These are phyloP conservation scores for Halictus quadricinctus DNA, from an alignment of 2,888 invertebrate species.

Conservation along the genomic window DNA sequence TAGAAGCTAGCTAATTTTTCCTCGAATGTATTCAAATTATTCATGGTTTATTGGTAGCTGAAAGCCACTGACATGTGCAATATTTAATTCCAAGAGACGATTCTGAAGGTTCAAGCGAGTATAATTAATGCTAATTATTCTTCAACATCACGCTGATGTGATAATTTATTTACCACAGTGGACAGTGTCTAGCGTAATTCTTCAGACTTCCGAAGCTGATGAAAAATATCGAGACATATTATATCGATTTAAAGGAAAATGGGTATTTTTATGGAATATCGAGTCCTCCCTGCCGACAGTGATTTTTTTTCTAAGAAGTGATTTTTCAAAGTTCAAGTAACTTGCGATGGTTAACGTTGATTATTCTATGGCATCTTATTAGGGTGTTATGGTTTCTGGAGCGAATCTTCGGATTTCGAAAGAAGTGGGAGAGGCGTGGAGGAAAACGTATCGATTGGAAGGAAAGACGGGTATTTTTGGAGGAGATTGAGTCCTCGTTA, in stretches of 20 bases:
- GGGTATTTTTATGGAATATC: neutral
- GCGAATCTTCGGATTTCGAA: neutral
- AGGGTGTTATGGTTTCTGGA: neutral
- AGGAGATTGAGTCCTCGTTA: slow-evolving; percentile 4
- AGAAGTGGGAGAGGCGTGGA: neutral
- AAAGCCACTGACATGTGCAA: neutral
- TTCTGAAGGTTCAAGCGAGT: neutral
- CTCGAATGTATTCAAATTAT: neutral
- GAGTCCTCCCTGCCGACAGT: too few relatives aligned
- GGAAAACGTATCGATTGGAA: neutral
- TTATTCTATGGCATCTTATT: neutral
- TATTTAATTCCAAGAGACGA: neutral
- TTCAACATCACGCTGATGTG: neutral
- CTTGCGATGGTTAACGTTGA: neutral
- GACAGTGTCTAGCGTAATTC: neutral
- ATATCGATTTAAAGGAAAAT: neutral
- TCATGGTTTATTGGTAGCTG: neutral
- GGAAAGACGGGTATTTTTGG: neutral
- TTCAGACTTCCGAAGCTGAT: neutral
- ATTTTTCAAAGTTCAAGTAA: neutral
- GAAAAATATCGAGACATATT: neutral
- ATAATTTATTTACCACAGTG: neutral
- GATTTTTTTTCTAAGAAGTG: neutral
- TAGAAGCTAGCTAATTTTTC: neutral
- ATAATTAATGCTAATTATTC: neutral